Evolutionary conservation across 2,888 invertebrate species (phyloP), one percentile per base, ranked within the genome.

Genomic region (Heteromyza rotundicornis): DNA sequence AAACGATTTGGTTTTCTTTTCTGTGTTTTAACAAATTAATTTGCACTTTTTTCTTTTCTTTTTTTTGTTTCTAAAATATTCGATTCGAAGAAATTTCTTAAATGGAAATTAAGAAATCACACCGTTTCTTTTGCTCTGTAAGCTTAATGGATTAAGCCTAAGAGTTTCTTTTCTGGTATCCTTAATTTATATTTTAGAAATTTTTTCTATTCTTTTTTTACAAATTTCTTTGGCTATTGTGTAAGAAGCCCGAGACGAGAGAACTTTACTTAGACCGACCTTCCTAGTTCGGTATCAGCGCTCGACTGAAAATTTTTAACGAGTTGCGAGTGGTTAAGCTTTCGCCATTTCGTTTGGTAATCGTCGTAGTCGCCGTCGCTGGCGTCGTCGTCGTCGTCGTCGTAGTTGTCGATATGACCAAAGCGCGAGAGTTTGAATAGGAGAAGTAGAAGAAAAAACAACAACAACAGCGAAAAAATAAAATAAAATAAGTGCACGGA

Each of bases 231-330:
- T 58, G 64, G 63, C 60, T 79, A 74, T 77, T 77, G 78, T 77
- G 73, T 77, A 79, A 78, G 79, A 74, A 73, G 69, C 66, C 67
- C 77, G 68, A 74, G 73, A 78, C 76, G 76, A 76, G 77, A 68
- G 64, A 66, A 70, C 73, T 68, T 70, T 73, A 74, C 71, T 74
- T 73, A 71, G 74, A 77, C 80, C 79, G 82, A 81, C 81, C 80
- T 82, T 81, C 75, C 78, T 73, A 77, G 76, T 78, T 78, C 81
- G 79, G 79, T 77, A 79, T 80, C 82, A 78, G 80, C 79, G 80
- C 81, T 82, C 82, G 80, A 82, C 82, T 82, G 79, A 82, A 74
- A 77, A 70, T 78, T 80, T 74, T 78, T 69, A 76, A 75, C 74
- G 70, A 70, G 72, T 70, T 72, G 74, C 73, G 78, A 78, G 77